phyloP scores from a whole-genome alignment of 2,888 invertebrate species.

The Endotricha flammealis region DNA sequence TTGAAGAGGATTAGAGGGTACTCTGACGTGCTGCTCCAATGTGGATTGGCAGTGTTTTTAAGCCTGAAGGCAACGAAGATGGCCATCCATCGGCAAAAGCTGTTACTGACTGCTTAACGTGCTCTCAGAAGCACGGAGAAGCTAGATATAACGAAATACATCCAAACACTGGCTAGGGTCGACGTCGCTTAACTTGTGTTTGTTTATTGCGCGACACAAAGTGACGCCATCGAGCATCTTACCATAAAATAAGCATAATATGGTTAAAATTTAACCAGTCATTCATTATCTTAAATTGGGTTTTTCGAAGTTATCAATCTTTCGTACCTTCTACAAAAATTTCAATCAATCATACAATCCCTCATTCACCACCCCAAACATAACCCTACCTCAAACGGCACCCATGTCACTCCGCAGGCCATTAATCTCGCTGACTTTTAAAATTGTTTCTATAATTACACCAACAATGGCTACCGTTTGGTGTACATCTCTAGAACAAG shows the following conservation, averaged over 20 bases:
- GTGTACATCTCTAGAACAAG: conserved; percentile 42
- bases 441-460: conserved; percentile 59
- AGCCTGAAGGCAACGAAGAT: no score
- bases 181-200: background rate
- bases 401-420: conserved; percentile 54
- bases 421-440: conserved; percentile 43
- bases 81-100: no score
- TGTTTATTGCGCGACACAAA: background rate
- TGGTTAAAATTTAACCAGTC: background rate
- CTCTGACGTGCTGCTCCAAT: no score
- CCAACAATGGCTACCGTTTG: conserved; percentile 44
- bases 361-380: conserved; percentile 26
- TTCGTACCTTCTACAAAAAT: conserved; percentile 18
- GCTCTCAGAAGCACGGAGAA: no score
- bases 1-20: no score
- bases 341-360: conserved; percentile 35
- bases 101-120: no score
- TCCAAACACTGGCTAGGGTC: no score
- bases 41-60: no score
- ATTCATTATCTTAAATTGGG: background rate
- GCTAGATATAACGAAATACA: no score
- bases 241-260: no score
- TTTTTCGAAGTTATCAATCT: conserved; percentile 27
- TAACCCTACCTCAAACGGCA: conserved; percentile 22
- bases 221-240: background rate